A percentile compares a stretch with the other conserved stretches of the same genome.
phyloP scores from a whole-genome alignment of 1,140 invertebrate species.

The Procambarus virginalis region DNA sequence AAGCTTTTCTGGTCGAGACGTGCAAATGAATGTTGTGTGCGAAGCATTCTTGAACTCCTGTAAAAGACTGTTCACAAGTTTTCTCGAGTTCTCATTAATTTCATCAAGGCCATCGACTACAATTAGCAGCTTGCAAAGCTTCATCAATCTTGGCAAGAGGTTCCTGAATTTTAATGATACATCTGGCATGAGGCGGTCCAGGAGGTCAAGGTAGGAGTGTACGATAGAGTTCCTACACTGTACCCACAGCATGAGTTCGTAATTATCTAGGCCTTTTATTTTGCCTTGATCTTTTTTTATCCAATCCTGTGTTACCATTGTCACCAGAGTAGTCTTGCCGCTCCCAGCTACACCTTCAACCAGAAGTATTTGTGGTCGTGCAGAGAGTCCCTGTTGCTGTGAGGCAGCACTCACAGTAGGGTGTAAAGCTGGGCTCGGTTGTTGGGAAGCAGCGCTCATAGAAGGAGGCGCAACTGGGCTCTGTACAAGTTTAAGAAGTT shows the following conservation, averaged over 20 bases:
- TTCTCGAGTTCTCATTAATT: too few species aligned
- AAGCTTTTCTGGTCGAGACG: constrained; percentile 12
- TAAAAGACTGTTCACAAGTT: too few species aligned
- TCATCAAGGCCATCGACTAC: too few species aligned
- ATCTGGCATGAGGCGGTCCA: too few species aligned
- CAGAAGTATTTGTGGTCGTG: background rate
- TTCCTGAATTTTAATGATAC: too few species aligned
- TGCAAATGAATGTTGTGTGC: background rate
- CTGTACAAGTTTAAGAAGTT: background rate
- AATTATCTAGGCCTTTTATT: background rate
- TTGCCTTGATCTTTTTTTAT: background rate
- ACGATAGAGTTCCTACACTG: background rate
- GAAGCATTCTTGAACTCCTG: background rate
- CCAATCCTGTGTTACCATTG: background rate
- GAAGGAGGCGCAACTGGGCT: background rate
- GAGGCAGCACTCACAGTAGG: too few species aligned
- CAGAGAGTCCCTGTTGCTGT: too few species aligned
- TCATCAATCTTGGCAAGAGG: too few species aligned
- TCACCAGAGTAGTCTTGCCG: constrained; percentile 11
- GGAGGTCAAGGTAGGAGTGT: too few species aligned
- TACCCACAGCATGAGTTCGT: background rate
- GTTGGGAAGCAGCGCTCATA: too few species aligned
- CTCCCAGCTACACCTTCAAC: background rate
- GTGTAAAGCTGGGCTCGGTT: too few species aligned
- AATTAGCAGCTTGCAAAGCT: too few species aligned